These are phyloP conservation scores for Bradynema listronoti DNA, from an alignment of 1,140 invertebrate species.

Conservation along the genomic window DNA sequence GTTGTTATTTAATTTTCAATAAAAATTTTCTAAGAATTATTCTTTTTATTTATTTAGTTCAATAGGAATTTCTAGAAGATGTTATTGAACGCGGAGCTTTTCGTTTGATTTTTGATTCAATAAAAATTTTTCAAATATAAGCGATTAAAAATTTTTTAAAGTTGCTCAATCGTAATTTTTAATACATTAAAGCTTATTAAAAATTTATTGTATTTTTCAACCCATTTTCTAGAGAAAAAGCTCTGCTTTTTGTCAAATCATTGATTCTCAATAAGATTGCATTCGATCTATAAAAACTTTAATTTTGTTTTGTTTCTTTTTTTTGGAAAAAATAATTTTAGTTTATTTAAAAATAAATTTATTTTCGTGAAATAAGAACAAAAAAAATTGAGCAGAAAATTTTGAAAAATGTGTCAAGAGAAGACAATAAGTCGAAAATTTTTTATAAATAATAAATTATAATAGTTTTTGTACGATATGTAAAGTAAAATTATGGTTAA, in stretches of 20 bases:
- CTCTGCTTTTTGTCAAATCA: background rate
- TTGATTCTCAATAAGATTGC: background rate
- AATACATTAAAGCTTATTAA: no score
- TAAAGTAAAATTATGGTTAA: background rate
- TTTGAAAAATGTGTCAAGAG: background rate
- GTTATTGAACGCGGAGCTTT: no score
- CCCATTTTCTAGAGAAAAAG: background rate
- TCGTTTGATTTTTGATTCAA: no score
- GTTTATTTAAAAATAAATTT: background rate
- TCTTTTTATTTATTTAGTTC: no score
- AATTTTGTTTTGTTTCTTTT: background rate
- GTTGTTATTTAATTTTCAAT: no score
- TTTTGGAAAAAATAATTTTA: background rate
- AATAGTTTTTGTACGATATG: background rate
- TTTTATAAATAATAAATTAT: conserved; percentile 1
- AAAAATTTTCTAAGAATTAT: no score
- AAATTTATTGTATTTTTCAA: background rate
- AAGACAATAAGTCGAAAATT: background rate
- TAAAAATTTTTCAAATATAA: no score
- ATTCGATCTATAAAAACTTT: background rate
- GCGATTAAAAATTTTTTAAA: no score
- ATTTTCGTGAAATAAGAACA: background rate
- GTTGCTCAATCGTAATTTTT: no score
- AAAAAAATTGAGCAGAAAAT: background rate
- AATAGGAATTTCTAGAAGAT: no score